Evolutionary conservation across 2,888 invertebrate species (phyloP).

Genomic region (Rhimphoctona megacephalus): DNA sequence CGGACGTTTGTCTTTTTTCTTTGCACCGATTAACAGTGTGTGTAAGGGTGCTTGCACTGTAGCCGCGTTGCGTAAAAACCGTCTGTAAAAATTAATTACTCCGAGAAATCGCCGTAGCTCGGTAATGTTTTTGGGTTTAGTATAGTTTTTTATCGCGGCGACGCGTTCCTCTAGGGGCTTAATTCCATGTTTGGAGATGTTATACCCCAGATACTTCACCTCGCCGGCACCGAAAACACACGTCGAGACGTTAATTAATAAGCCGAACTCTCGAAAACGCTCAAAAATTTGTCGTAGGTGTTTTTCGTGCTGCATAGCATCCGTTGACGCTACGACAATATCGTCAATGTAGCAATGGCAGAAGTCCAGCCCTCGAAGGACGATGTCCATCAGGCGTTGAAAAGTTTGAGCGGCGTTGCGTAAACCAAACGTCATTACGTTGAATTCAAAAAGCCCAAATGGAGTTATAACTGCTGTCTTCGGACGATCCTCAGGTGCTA

Average conservation of each 20-base stretch:
- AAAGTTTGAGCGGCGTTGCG: constrained; percentile 71
- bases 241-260: constrained; percentile 29
- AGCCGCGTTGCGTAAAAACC: constrained; percentile 44
- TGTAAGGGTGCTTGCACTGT: constrained; percentile 24
- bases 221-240: constrained; percentile 14
- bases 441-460: constrained; percentile 72
- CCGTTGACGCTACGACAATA: constrained; percentile 20
- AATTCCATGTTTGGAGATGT: not conserved
- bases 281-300: constrained; percentile 31
- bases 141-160: not conserved
- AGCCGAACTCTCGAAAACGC: constrained; percentile 23
- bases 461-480: constrained; percentile 77
- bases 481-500: constrained; percentile 70
- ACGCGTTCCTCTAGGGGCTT: constrained; percentile 38
- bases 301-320: constrained; percentile 1
- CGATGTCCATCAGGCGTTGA: constrained; percentile 46
- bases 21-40: no score
- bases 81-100: constrained; percentile 49
- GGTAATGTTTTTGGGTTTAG: constrained; percentile 17
- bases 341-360: constrained; percentile 45
- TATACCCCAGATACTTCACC: constrained; percentile 37
- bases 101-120: constrained; percentile 55
- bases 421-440: constrained; percentile 70
- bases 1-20: constrained; percentile 32
- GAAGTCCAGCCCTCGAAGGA: constrained; percentile 13